Evolutionary conservation across 2,797 vertebrate genomes (phyloP).

Genomic region (Acanthurus lineatus): DNA sequence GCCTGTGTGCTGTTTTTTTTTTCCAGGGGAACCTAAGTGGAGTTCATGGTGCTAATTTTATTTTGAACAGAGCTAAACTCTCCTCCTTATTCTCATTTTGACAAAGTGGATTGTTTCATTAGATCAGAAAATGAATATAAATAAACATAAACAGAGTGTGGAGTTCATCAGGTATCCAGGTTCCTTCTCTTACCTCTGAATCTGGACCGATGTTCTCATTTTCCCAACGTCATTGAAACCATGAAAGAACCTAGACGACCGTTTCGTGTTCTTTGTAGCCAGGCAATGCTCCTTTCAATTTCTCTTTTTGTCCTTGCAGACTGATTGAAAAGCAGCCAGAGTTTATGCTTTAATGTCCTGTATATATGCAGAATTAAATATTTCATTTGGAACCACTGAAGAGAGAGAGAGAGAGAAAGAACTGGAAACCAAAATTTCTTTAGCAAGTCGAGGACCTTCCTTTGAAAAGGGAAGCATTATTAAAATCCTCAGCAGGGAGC

Average conservation of each 20-base stretch:
- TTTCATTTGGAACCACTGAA: conserved; percentile 64
- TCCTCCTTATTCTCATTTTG: conserved; percentile 11
- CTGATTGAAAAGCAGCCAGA: conserved; percentile 58
- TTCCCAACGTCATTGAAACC: conserved; percentile 7
- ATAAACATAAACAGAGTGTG: neutral
- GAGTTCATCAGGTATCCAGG: neutral
- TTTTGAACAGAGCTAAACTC: conserved; percentile 44
- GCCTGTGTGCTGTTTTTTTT: conserved; percentile 18
- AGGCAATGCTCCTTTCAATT: conserved; percentile 1
- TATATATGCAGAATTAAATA: conserved; percentile 76
- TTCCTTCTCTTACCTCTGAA: neutral
- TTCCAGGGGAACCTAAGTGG: conserved; percentile 26
- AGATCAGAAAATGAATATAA: conserved; percentile 27
- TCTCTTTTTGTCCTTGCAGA: conserved; percentile 44
- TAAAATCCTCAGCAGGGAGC: conserved; percentile 29
- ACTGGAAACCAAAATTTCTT: conserved; percentile 37
- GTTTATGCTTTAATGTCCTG: conserved; percentile 70
- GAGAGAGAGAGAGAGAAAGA: conserved; percentile 17
- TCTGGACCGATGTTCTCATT: neutral
- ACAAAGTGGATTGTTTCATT: conserved; percentile 23
- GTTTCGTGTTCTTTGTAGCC: conserved; percentile 24
- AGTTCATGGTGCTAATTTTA: conserved; percentile 31
- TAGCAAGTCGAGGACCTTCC: neutral
- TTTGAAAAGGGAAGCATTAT: conserved; percentile 26
- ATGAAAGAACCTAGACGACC: neutral